Evolutionary conservation across 1,140 invertebrate genomes (phyloP), one percentile per base, ranked within the genome.

Genomic region (Drosophila prosaltans): DNA sequence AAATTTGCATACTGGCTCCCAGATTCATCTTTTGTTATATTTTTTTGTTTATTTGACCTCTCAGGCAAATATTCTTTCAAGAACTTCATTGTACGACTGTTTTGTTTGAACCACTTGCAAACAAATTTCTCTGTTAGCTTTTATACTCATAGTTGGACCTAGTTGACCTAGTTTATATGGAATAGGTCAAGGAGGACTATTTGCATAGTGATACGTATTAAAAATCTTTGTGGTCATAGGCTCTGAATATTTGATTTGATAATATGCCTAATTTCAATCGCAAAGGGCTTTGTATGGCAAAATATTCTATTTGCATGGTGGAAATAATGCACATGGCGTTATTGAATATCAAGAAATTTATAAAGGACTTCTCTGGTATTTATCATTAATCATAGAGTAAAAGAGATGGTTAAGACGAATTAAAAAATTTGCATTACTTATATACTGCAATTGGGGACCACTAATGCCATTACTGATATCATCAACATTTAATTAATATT

Each of bases 111-210:
- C 21, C 24, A 54, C 48, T 60, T 60, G 24, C 5, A 43, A 24
- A 1, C 4, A 0, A 10, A 21, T 16, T 24, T 2, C 3, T 6
- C 10, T 3, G 11, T n/a, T 4, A 5, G 21, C 28, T 72, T 74
- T 61, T 74, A 74, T 74, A 74, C 8, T 30, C 9, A 8, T 21
- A 39, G 3, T 7, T 11, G 5, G 1, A 4, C 24, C 7, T 9
- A 9, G 6, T n/a, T 58, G 32, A 39, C 6, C 32, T 16, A 16
- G n/a, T 58, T 36, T 36, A 36, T 36, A 36, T 36, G 1, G 28
- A 24, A 21, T 48, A 21, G 45, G 45, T 51, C 45, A 51, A 51
- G 45, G 45, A 26, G 8, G 2, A 24, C 45, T 6, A 51, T 51
- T 51, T 51, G 21, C 24, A 10, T 10, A 2, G 21, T 48, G 21